These are phyloP conservation scores for Hemibagrus wyckioides DNA, from an alignment of 2,113 vertebrate genomes.

Conservation along the genomic window DNA sequence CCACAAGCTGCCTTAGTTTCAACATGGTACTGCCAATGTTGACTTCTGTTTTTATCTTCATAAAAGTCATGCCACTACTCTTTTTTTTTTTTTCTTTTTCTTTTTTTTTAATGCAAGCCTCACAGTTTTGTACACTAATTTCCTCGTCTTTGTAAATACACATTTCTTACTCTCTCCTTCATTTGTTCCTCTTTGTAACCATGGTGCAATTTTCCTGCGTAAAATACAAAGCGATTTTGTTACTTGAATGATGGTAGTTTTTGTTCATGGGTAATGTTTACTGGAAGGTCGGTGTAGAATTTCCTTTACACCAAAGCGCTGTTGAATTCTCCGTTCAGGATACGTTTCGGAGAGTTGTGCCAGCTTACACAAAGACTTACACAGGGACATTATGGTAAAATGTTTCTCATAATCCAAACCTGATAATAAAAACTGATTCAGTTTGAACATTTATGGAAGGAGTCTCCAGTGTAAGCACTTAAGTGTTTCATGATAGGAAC, in stretches of 20 bases:
- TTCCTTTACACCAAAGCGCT: not conserved
- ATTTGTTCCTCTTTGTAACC: conserved; percentile 62
- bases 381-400: not conserved
- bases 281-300: not conserved
- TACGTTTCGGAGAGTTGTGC: no score
- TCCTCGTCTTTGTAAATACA: conserved; percentile 71
- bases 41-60: conserved; percentile 34
- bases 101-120: conserved; percentile 55
- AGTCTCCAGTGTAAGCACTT: not conserved
- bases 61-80: conserved; percentile 72
- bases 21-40: conserved; percentile 68
- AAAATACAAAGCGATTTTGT: conserved; percentile 73
- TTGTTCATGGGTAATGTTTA: conserved; percentile 4
- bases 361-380: not conserved
- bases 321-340: not conserved
- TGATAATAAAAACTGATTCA: not conserved
- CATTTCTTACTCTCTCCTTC: conserved; percentile 47
- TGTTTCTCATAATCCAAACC: not conserved
- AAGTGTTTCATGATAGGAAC: not conserved
- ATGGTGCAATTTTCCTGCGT: conserved; percentile 77
- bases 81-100: conserved; percentile 57
- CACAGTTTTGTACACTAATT: conserved; percentile 67
- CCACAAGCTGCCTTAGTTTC: conserved; percentile 66
- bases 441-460: not conserved
- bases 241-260: conserved; percentile 67